A percentile compares a stretch with the other conserved stretches of the same genome.
phyloP scores from a whole-genome alignment of 2,797 vertebrate species.

The Enteromius fasciolatus region DNA sequence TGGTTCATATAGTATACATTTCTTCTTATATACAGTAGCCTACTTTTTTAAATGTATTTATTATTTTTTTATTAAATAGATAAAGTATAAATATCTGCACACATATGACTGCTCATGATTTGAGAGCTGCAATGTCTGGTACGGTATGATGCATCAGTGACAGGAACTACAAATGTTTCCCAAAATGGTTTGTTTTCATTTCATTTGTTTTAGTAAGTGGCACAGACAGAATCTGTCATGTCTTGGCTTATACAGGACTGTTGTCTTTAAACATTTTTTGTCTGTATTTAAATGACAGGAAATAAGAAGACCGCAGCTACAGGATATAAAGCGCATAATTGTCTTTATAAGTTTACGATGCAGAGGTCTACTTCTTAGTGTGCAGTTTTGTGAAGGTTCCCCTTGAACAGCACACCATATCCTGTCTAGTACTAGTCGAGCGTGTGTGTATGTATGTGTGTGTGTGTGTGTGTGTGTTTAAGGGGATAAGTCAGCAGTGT shows the following conservation, averaged over 20 bases:
- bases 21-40: not conserved
- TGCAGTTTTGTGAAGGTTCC: slow-evolving; percentile 30
- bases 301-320: not conserved
- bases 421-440: slow-evolving; percentile 45
- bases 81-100: not conserved
- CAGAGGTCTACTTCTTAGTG: slow-evolving; percentile 23
- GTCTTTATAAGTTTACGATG: slow-evolving; percentile 33
- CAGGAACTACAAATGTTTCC: slow-evolving; percentile 4
- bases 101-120: not conserved
- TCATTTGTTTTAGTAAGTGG: slow-evolving; percentile 15
- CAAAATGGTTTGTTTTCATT: slow-evolving; percentile 29
- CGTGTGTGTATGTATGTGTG: slow-evolving; percentile 45
- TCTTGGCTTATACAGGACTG: slow-evolving; percentile 23
- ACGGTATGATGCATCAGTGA: slow-evolving; percentile 2
- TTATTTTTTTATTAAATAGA: too few species aligned
- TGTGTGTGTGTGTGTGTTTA: slow-evolving; percentile 40
- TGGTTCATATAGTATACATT: not conserved
- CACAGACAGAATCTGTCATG: slow-evolving; percentile 41
- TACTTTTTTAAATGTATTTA: too few species aligned
- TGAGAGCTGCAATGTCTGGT: not conserved
- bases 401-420: slow-evolving; percentile 45
- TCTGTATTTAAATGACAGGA: slow-evolving; percentile 23
- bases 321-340: slow-evolving; percentile 3
- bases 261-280: slow-evolving; percentile 9
- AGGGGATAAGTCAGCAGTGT: slow-evolving; percentile 74